Evolutionary conservation across 1,140 invertebrate genomes (phyloP).

Genomic region (Globodera ellingtonae): DNA sequence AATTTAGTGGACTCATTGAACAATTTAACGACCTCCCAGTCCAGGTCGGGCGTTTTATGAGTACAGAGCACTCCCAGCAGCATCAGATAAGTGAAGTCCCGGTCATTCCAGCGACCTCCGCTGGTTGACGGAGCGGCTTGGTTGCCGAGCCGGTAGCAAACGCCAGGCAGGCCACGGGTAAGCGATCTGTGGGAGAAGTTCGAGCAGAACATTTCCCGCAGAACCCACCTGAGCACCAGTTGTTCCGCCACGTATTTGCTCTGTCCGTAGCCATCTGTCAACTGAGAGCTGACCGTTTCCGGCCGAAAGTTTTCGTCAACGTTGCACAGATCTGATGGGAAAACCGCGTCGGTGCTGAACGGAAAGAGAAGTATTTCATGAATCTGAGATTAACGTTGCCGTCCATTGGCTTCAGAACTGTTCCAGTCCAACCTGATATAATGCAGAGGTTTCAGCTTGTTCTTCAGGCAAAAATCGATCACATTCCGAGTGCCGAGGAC

Average conservation of each 20-base stretch:
- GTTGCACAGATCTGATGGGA: constrained; percentile 66
- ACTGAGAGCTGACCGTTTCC: constrained; percentile 53
- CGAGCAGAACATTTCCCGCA: background rate
- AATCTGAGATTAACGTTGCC: background rate
- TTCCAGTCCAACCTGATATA: constrained; percentile 61
- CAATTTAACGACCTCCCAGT: constrained; percentile 62
- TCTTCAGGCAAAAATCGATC: constrained; percentile 68
- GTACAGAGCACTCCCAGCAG: constrained; percentile 66
- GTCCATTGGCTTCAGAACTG: background rate
- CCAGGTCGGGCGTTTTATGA: constrained; percentile 66
- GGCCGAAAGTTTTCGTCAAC: constrained; percentile 67
- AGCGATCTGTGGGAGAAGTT: constrained; percentile 52
- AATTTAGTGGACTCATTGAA: constrained; percentile 3
- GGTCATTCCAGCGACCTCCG: constrained; percentile 67
- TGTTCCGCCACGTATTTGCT: constrained; percentile 70
- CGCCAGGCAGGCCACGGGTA: constrained; percentile 67
- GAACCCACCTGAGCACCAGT: constrained; percentile 59
- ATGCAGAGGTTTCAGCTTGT: constrained; percentile 69
- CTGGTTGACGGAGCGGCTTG: constrained; percentile 40
- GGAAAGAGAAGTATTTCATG: background rate
- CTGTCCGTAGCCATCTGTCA: constrained; percentile 69
- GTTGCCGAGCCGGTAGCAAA: constrained; percentile 69
- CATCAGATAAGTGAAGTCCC: constrained; percentile 69
- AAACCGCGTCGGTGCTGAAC: constrained; percentile 68
- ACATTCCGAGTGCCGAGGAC: constrained; percentile 69